Conservation (phyloP, 2,888 invertebrate species). For the Willowsia nigromaculata region DNA sequence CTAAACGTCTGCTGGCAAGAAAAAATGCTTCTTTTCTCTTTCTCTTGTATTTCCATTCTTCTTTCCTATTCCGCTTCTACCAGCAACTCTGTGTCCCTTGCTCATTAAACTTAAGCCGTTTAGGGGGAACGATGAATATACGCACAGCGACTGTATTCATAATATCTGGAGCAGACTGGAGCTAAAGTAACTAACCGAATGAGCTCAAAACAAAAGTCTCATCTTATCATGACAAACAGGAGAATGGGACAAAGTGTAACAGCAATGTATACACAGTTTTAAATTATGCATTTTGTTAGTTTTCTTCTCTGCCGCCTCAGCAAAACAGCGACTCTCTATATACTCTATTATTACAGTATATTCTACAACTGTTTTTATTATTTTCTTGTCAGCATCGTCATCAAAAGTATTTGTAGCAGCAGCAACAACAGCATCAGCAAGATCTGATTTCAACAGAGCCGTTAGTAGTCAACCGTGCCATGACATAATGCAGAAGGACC, state of each 20-base stretch:
- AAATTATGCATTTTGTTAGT: neutral
- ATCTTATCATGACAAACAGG: neutral
- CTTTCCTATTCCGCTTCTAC: no score
- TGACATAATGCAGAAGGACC: conserved; percentile 14
- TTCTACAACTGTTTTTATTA: neutral
- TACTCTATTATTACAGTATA: neutral
- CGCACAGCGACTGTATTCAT: neutral
- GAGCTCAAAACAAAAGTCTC: conserved; percentile 29
- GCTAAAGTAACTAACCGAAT: neutral
- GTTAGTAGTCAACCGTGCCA: conserved; percentile 6
- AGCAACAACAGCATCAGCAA: neutral
- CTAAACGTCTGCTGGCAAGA: neutral
- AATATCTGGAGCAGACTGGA: neutral
- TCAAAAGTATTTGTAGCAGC: neutral
- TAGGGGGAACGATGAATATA: neutral
- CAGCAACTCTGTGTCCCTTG: neutral
- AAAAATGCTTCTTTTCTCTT: neutral
- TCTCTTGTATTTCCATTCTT: neutral
- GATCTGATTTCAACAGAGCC: neutral
- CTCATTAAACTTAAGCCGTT: conserved; percentile 36
- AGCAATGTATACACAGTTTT: neutral
- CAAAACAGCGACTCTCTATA: neutral
- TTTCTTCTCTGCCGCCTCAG: neutral
- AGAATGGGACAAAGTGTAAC: neutral
- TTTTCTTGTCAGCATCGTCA: conserved; percentile 9